Percentiles rank a stretch among this genome's conserved stretches.
These are phyloP conservation scores for Drosophila oshimai DNA, from an alignment of 1,140 invertebrate genomes.

Conservation along the genomic window DNA sequence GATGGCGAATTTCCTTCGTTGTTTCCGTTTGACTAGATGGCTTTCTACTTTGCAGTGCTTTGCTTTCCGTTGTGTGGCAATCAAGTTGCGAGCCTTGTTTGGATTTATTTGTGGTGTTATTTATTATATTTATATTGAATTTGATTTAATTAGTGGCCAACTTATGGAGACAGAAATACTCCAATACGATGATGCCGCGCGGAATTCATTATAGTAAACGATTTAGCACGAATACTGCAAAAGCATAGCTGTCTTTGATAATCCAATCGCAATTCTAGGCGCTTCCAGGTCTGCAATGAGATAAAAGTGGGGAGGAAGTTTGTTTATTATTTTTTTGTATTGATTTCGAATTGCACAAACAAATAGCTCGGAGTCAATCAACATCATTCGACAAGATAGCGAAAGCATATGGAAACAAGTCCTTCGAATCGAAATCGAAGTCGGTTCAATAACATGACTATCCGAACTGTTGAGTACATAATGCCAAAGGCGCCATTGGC, in stretches of 20 bases:
- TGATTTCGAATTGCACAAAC: constrained; percentile 2
- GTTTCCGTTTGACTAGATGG: constrained; percentile 39
- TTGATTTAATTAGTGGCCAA: constrained; percentile 21
- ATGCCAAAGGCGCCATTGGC: constrained; percentile 48
- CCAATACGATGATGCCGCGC: constrained; percentile 82
- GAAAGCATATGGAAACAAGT: constrained; percentile 22
- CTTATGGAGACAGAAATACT: constrained; percentile 83
- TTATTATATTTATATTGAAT: constrained; percentile 5
- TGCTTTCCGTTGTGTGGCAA: neutral
- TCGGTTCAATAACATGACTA: constrained; percentile 60
- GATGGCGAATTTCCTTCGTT: constrained; percentile 19
- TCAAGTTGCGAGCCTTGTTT: constrained; percentile 30
- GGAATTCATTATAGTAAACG: constrained; percentile 80
- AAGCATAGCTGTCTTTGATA: constrained; percentile 46
- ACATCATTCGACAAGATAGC: constrained; percentile 28
- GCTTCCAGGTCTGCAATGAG: constrained; percentile 43
- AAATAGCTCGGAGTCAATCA: constrained; percentile 31
- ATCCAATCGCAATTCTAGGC: constrained; percentile 1
- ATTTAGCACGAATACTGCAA: constrained; percentile 66
- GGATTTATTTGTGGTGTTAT: constrained; percentile 9
- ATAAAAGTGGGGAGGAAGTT: neutral
- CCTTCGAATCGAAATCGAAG: constrained; percentile 16
- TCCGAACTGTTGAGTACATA: constrained; percentile 34
- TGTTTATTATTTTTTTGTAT: constrained; percentile 25
- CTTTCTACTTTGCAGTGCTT: constrained; percentile 11